Evolutionary conservation across 2,888 invertebrate genomes (phyloP).

Genomic region (Blera fallax): DNA sequence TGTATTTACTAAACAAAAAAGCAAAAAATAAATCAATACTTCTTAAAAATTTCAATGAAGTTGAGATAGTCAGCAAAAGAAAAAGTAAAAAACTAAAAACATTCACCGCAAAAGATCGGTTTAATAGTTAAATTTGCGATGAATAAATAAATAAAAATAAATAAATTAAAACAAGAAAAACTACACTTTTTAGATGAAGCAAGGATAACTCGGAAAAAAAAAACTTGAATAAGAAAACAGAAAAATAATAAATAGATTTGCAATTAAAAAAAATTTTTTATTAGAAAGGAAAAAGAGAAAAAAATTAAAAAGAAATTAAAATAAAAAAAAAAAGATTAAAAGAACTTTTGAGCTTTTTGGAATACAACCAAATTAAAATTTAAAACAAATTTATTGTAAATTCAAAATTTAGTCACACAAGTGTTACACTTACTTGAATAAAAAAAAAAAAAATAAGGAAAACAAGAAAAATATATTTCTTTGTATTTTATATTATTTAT

Average conservation of each 20-base stretch:
- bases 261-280: conserved; percentile 59
- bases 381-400: conserved; percentile 33
- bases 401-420: conserved; percentile 32
- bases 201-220: conserved; percentile 15
- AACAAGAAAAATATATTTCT: too few species aligned
- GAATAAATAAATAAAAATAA: neutral
- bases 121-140: conserved; percentile 58
- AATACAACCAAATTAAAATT: conserved; percentile 22
- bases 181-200: conserved; percentile 59
- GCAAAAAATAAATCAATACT: neutral
- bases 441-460: too few species aligned
- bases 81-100: conserved; percentile 34
- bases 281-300: conserved; percentile 30
- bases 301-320: conserved; percentile 3
- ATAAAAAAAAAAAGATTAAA: neutral
- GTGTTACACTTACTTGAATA: neutral
- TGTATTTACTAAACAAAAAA: conserved; percentile 65
- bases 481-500: neutral
- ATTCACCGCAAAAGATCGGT: conserved; percentile 38
- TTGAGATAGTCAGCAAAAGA: conserved; percentile 48
- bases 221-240: conserved; percentile 1
- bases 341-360: conserved; percentile 42
- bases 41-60: conserved; percentile 41
- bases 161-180: neutral
- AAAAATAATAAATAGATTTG: conserved; percentile 36